Conservation (phyloP, 2,113 vertebrate genomes). For the Alaudala cheleensis region DNA sequence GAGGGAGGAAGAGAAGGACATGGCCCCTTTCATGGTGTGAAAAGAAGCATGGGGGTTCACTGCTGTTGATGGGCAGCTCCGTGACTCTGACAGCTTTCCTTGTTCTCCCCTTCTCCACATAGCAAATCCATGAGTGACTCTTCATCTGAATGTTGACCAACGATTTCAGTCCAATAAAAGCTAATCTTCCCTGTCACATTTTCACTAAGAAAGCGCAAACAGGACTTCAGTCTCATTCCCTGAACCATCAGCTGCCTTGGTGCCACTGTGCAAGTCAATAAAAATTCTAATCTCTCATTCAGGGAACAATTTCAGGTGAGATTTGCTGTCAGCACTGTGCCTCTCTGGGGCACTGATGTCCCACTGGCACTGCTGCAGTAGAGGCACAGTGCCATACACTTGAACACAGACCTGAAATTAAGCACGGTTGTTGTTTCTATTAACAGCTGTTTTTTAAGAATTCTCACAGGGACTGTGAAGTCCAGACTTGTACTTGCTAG, state of each 20-base stretch:
- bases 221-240: background rate
- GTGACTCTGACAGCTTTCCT: background rate
- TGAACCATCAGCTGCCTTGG: background rate
- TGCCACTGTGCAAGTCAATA: background rate
- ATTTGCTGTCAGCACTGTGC: background rate
- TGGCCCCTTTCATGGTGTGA: background rate
- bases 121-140: background rate
- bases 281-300: background rate
- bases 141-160: background rate
- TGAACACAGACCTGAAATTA: background rate
- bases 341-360: background rate
- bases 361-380: background rate
- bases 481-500: background rate
- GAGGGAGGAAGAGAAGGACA: background rate
- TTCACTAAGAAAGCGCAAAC: background rate
- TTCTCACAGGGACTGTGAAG: background rate
- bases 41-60: background rate
- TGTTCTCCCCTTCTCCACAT: background rate
- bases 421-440: background rate
- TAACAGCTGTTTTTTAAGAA: background rate
- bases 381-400: background rate
- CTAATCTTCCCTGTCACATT: background rate
- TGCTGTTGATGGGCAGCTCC: background rate
- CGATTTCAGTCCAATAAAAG: background rate
- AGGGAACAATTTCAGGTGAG: background rate